phyloP scores from a whole-genome alignment of 1,140 invertebrate species.

The Pectinophora gossypiella region DNA sequence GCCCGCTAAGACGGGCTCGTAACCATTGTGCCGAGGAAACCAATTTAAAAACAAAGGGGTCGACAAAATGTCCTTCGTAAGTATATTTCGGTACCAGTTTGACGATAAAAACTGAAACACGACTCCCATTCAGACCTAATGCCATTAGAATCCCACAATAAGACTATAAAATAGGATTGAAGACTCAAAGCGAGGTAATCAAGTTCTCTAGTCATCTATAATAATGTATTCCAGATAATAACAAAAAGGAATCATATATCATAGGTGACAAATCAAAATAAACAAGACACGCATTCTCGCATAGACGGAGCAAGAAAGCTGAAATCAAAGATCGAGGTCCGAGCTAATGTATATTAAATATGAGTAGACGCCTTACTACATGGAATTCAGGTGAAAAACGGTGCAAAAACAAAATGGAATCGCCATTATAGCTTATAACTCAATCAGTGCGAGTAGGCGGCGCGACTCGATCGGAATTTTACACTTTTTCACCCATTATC shows the following conservation, averaged over 20 bases:
- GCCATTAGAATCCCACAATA: neutral
- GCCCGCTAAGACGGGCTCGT: too few relatives aligned
- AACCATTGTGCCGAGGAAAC: neutral
- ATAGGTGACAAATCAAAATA: slow-evolving; percentile 69
- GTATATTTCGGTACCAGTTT: too few relatives aligned
- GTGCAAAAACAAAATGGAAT: slow-evolving; percentile 66
- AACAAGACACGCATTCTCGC: slow-evolving; percentile 55
- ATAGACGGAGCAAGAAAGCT: slow-evolving; percentile 48
- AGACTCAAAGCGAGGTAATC: slow-evolving; percentile 46
- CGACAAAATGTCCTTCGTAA: too few relatives aligned
- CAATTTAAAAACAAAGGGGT: neutral
- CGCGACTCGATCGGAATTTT: slow-evolving; percentile 53
- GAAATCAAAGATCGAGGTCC: slow-evolving; percentile 54
- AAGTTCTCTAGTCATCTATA: slow-evolving; percentile 48
- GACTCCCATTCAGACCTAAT: neutral
- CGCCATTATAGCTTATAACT: slow-evolving; percentile 72
- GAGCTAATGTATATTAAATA: slow-evolving; percentile 67
- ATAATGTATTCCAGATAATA: slow-evolving; percentile 61
- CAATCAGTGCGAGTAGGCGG: slow-evolving; percentile 53
- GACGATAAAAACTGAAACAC: too few relatives aligned
- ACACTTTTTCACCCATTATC: slow-evolving; percentile 60
- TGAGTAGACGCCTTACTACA: slow-evolving; percentile 53
- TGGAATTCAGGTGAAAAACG: slow-evolving; percentile 66
- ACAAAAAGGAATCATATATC: slow-evolving; percentile 67
- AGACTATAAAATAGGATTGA: slow-evolving; percentile 22